Conservation (phyloP, 2,888 invertebrate species). For the Rotaria magnacalcarata region DNA sequence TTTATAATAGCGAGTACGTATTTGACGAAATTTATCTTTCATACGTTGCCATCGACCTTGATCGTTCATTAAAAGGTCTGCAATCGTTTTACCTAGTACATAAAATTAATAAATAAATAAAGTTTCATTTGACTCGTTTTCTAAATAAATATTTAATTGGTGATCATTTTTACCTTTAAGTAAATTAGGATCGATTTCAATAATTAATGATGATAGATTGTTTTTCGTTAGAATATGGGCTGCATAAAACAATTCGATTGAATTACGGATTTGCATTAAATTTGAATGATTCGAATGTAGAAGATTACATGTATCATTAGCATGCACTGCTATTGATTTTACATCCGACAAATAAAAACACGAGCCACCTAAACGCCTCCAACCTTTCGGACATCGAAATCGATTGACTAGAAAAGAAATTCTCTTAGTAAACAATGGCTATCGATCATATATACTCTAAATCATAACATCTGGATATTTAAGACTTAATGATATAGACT, state of each 20-base stretch:
- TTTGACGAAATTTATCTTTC: not conserved
- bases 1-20: not conserved
- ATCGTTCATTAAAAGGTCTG: not conserved
- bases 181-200: not conserved
- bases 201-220: conserved; percentile 6
- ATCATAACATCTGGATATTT: too few species aligned
- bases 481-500: too few species aligned
- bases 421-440: not conserved
- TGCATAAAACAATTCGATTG: conserved; percentile 26
- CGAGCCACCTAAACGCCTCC: conserved; percentile 17
- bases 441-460: too few species aligned
- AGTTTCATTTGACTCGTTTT: not conserved
- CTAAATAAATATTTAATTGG: not conserved
- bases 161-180: not conserved
- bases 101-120: too few species aligned
- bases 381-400: conserved; percentile 33
- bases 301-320: conserved; percentile 25
- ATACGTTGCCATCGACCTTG: not conserved
- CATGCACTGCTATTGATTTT: not conserved
- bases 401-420: not conserved
- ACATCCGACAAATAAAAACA: not conserved
- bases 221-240: conserved; percentile 22
- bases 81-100: not conserved
- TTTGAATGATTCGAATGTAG: conserved; percentile 18
- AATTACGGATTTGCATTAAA: conserved; percentile 21